Evolutionary conservation across 2,888 invertebrate genomes (phyloP), one percentile per base, ranked within the genome.

Genomic region (Nemoura dubitans): DNA sequence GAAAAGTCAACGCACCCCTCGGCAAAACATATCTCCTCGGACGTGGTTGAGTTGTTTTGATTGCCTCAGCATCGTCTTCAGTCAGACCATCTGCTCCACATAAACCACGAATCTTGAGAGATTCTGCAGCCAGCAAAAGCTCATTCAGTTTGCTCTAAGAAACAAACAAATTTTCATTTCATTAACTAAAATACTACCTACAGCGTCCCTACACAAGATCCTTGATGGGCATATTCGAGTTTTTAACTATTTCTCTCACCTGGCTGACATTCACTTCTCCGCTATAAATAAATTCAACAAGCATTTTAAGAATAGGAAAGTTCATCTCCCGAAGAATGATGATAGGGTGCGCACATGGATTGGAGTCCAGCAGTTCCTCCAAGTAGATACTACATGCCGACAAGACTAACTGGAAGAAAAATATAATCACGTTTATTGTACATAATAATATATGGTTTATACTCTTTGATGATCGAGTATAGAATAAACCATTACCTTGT

Each of bases 281-380:
- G 90, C 96, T 96, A 91, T 97, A 97, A 97, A 97, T 97, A 90
- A 97, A 97, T 91, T 97, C 97, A 59, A 97, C 96, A 81, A 97
- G 92, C 0, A 96, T 96, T 90, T 97, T 96, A 92, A 97, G 95
- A 90, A 97, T 97, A 92, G 96, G 96, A 90, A 96, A 95, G 88
- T 92, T 95, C 93, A 97, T 96, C 90, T 97, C 97, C 89, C 96
- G 94, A 93, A 97, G 96, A 88, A 97, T 93, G 87, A 97, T 95
- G 81, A 90, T 89, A 83, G 90, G 88, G 85, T 90, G 89, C 77
- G 87, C 88, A 86, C 89, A 89, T 26, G 89, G 89, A 87, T 89
- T 89, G 5, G 89, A 88, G 14, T 88, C 88, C 2, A 90, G 87
- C 21, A 90, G 87, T 29, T 89, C 88, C 86, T 90, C 90, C 87